Base-by-base conservation (phyloP, 2,888 invertebrate species). In the Platycheirus albimanus region DNA sequence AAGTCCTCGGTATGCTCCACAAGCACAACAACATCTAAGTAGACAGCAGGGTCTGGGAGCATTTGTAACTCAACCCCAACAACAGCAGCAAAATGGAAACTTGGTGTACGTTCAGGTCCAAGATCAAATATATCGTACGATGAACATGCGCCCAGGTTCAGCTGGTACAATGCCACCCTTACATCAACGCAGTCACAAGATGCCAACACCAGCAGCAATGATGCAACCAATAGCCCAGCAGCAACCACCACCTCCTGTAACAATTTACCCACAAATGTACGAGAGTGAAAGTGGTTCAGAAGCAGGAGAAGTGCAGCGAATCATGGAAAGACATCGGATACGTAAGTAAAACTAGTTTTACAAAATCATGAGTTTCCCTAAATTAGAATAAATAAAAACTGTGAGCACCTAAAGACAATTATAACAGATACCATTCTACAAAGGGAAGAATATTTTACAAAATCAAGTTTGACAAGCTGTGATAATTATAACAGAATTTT, bases 261-360 rank as follows among this genome's bases (percentile, higher is more conserved):
- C 76, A 43, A 51, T 75, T 4, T 80, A 77, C 17, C 66, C 78
- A 20, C 85, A 86, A 41, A 70, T 86, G 41, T 93, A 93, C 3
- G 94, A 94, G 87, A 94, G 94, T 79, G 95, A 95, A 88, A 94
- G 94, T 87, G 94, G 94, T 24, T 94, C 94, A 43, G 95, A 95
- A 88, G 94, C 94, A 41, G 94, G 94, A 3, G 95, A 95, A 90
- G 93, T 95, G 75, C 94, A 94, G 87, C 92, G 93, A 85, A 94
- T 94, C 28, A 87, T 90, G 87, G 89, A 89, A 75, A 86, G 87
- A 61, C 85, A 84, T 41, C 38, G 78, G 45, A 78, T 78, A 74
- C 78, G 83, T 83, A 49, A 83, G 83, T 83, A 69, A 4, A 38
- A 20, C 36, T 8, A 20, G 20, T 15, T 33, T 30, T 38, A 10